phyloP scores from a whole-genome alignment of 2,113 vertebrate species.

The Ochotona princeps region DNA sequence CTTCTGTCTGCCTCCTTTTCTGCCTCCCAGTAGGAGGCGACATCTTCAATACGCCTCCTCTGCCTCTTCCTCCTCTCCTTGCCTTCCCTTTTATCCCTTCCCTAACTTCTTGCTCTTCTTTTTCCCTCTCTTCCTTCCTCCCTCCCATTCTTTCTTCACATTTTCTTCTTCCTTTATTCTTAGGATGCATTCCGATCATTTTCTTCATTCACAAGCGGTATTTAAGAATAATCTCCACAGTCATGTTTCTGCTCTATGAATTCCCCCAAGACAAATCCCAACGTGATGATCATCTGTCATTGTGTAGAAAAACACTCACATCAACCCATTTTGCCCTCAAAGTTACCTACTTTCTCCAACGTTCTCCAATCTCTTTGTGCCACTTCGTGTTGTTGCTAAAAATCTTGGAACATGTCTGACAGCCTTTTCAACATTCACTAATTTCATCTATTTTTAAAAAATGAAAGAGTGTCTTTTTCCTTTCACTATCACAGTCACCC shows the following conservation, averaged over 20 bases:
- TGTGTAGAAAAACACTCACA: background rate
- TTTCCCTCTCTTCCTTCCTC: too few relatives aligned
- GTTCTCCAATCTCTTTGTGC: background rate
- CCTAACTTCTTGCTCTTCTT: background rate
- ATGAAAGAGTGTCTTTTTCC: background rate
- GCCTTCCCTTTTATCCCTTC: background rate
- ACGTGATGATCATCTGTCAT: background rate
- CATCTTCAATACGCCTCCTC: background rate
- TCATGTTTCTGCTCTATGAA: background rate
- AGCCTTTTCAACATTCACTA: background rate
- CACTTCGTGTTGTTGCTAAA: background rate
- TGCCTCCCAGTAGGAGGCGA: background rate
- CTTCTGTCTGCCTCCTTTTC: background rate
- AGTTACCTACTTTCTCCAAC: background rate
- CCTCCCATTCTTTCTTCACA: too few relatives aligned
- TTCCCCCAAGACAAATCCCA: background rate
- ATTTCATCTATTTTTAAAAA: background rate
- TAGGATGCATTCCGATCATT: background rate
- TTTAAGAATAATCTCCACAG: background rate
- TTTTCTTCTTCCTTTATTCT: background rate
- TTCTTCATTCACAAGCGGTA: background rate
- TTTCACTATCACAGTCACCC: background rate
- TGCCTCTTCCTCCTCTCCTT: background rate
- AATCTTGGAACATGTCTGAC: background rate
- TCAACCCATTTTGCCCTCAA: background rate